Evolutionary conservation across 2,113 vertebrate genomes (phyloP).

Genomic region (Entomyzon cyanotis): DNA sequence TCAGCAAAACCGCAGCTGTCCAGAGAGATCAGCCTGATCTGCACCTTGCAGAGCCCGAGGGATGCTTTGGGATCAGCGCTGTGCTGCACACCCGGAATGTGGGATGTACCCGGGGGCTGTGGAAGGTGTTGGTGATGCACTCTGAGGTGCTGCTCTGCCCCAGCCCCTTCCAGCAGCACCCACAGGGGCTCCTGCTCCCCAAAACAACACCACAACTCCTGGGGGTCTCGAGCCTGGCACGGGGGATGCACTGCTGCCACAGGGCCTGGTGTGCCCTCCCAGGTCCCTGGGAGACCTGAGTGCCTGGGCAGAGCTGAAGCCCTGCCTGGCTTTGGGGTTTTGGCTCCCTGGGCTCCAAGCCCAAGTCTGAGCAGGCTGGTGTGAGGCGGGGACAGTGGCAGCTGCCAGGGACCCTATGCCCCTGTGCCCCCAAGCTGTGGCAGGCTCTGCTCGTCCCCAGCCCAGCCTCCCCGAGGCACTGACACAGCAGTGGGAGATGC

Average conservation of each 20-base stretch:
- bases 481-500: not conserved
- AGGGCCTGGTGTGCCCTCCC: not conserved
- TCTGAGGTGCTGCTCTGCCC: not conserved
- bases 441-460: not conserved
- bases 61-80: not conserved
- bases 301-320: not conserved
- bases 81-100: fast-evolving
- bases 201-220: not conserved
- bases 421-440: not conserved
- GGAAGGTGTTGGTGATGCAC: not conserved
- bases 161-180: not conserved
- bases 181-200: not conserved
- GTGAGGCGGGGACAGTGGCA: not conserved
- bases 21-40: not conserved
- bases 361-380: not conserved
- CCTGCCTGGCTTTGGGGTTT: not conserved
- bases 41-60: not conserved
- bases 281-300: no score
- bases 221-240: not conserved
- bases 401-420: no score
- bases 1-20: not conserved
- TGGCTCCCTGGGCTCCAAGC: not conserved
- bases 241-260: not conserved
- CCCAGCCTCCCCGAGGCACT: not conserved
- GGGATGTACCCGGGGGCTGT: not conserved